Evolutionary conservation across 2,113 vertebrate species (phyloP).

Genomic region (Gavialis gangeticus): DNA sequence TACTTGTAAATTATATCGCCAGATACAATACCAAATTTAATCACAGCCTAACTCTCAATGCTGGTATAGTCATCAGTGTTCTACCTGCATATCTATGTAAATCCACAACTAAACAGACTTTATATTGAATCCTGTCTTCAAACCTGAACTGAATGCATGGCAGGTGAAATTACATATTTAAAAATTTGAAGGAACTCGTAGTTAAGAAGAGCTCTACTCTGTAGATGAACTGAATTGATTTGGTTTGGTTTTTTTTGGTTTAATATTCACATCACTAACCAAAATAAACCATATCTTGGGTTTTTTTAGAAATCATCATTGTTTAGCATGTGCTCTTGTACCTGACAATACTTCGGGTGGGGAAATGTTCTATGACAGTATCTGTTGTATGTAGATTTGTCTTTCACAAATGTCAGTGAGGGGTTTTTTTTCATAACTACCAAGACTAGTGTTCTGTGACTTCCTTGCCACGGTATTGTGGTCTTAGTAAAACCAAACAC

Average conservation of each 20-base stretch:
- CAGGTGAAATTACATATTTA: neutral
- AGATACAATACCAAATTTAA: neutral
- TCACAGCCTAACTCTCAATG: conserved; percentile 10
- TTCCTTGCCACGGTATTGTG: neutral
- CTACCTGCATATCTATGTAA: neutral
- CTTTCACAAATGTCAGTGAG: neutral
- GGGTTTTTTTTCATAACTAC: neutral
- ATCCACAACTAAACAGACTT: neutral
- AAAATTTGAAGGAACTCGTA: neutral
- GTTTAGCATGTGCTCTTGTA: neutral
- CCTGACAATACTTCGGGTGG: neutral
- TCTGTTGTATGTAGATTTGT: neutral
- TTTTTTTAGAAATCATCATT: neutral
- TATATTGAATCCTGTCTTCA: conserved; percentile 45
- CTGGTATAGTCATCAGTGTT: neutral
- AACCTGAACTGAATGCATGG: neutral
- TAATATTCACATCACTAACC: neutral
- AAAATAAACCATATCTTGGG: neutral
- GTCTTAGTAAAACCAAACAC: neutral
- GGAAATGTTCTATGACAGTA: neutral
- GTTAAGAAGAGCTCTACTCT: neutral
- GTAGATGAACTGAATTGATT: neutral
- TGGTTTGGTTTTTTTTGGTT: neutral
- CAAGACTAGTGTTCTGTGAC: neutral
- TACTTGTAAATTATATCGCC: neutral